Evolutionary conservation across 1,140 invertebrate genomes (phyloP), one percentile per base, ranked within the genome.

Genomic region (Arctopsyche grandis): DNA sequence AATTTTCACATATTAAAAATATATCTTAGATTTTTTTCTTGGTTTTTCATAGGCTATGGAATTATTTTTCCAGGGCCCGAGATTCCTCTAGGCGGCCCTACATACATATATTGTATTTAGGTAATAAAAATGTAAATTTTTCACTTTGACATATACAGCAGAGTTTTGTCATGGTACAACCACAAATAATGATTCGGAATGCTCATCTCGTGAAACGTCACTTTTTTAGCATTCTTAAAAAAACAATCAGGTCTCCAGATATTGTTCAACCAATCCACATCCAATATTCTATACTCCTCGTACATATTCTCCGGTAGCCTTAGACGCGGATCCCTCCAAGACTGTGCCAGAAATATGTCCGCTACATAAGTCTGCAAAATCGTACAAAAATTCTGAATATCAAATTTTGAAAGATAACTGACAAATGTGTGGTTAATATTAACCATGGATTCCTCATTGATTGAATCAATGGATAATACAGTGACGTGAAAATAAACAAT

Each of bases 221-320:
- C 95, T 85, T 95, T 95, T 85, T 97, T 97, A 46, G 96, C 95
- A 85, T 97, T 97, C 88, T 96, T 97, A 85, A 97, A 97, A 88
- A 97, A 96, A 85, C 94, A 96, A 87, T 97, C 96, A 0, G 96
- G 96, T 75, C 95, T 90, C 96, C 96, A 97, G 85, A 97, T 97
- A 75, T 85, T 94, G 86, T 96, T 94, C 82, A 97, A 87, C 95
- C 95, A 97, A 82, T 95, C 94, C 21, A 97, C 95, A 85, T 96
- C 95, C 73, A 97, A 88, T 84, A 97, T 95, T 77, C 96, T 89
- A 86, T 97, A 97, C 83, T 96, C 95, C 85, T 96, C 94, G 77
- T 94, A 96, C 96, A 97, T 97, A 85, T 97, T 96, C 85, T 96
- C 95, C 38, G 95, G 95, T 75, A 96, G 87, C 77, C 95, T 91